Evolutionary conservation across 30 jellyfish, hydroid and myxozoan species (phyloP).

Genomic region (Chrysaora quinquecirrha): DNA sequence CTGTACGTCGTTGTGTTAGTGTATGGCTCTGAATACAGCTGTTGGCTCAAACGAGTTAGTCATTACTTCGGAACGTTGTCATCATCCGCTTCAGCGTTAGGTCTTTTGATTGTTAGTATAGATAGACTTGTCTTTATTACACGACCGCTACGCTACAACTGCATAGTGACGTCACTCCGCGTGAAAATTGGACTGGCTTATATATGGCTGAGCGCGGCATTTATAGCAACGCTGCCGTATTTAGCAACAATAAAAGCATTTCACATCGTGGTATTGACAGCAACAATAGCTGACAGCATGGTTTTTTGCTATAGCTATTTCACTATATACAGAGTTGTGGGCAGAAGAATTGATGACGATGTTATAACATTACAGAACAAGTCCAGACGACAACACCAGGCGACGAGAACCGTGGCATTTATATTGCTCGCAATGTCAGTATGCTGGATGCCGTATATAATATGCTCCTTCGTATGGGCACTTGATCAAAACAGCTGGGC

Average conservation of each 20-base stretch:
- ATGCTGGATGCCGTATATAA: constrained; percentile 81
- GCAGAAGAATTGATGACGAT: constrained; percentile 20
- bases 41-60: constrained; percentile 58
- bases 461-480: constrained; percentile 46
- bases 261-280: constrained; percentile 38
- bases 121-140: constrained; percentile 56
- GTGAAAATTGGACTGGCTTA: constrained; percentile 19
- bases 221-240: constrained; percentile 25
- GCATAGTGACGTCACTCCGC: constrained; percentile 41
- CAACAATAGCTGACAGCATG: constrained; percentile 22
- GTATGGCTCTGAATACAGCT: constrained; percentile 35
- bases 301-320: constrained; percentile 15
- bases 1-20: constrained; percentile 56
- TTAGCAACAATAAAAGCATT: constrained; percentile 7
- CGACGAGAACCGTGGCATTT: constrained; percentile 76
- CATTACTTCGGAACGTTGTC: constrained; percentile 48
- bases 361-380: constrained; percentile 26
- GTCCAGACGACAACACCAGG: constrained; percentile 74
- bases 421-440: constrained; percentile 68
- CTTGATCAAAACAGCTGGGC: constrained; percentile 11
- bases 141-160: constrained; percentile 39
- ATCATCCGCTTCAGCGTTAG: constrained; percentile 51
- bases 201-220: constrained; percentile 49
- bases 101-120: constrained; percentile 36
- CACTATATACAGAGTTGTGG: constrained; percentile 35